Evolutionary conservation across 2,113 vertebrate species (phyloP), one percentile per base, ranked within the genome.

Genomic region (Zosterops lateralis): DNA sequence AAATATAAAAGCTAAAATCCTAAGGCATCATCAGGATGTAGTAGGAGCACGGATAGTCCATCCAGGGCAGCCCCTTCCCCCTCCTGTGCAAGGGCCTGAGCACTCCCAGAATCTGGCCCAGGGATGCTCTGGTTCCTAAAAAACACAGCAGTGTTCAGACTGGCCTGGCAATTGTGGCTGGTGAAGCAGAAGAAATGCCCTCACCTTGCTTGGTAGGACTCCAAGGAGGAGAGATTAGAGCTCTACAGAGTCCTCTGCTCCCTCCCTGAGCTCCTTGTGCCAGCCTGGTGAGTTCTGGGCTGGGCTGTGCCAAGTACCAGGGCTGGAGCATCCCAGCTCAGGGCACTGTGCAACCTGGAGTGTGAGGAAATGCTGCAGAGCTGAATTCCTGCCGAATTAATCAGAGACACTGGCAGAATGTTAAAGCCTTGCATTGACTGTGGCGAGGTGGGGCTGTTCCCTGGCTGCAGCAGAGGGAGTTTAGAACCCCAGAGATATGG

Each of bases 1-100:
- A 74, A 36, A 17, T 2, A 36, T 1, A 10, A 36, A 22, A 31
- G 4, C 32, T 47, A 3, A 47, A 58, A 31, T 36, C 42, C 4
- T 36, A 6, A 29, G 11, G 54, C 54, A 60, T 9, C 25, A 29
- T 14, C 26, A 28, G 24, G 54, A 12, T 28, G 60, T 1, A 48
- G 51, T 0, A n/a, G 36, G 36, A 32, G 14, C 17, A 3, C 0
- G 3, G 9, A 21, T 29, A 34, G n/a, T 17, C 6, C 58, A 32
- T 22, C 8, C 64, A 22, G 25, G 28, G 14, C 3, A 20, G 12
- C 57, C 47, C 20, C 16, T 83, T 76, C 40, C 40, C 48, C 24
- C 38, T 8, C 36, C 77, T 9, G 24, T 17, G 36, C 9, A 17
- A 31, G 14, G n/a, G 1, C 12, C 8, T 0, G 7, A 47, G 12